Evolutionary conservation across 1,140 invertebrate genomes (phyloP).

Genomic region (Whitmania pigra): DNA sequence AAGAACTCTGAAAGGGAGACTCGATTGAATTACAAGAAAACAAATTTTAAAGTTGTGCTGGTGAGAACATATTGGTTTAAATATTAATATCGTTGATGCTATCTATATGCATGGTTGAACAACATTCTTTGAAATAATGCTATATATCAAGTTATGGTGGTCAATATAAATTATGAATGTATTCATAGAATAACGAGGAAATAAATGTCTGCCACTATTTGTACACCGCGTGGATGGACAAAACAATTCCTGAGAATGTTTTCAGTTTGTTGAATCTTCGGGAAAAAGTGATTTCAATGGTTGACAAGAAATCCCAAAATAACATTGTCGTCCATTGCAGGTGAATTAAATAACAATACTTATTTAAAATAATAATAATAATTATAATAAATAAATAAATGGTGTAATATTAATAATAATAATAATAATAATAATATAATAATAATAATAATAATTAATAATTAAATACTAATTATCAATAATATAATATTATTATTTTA

Average conservation of each 20-base stretch:
- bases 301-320: neutral
- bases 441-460: neutral
- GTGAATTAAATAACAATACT: no score
- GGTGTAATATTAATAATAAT: no score
- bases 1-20: no score
- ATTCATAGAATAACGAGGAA: neutral
- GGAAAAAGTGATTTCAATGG: neutral
- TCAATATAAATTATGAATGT: neutral
- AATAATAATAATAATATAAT: neutral
- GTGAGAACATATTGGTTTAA: no score
- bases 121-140: no score
- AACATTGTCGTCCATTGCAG: constrained; percentile 7
- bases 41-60: no score
- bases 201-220: neutral
- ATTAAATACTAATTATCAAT: neutral
- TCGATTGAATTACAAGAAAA: no score
- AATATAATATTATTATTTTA: neutral
- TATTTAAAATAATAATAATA: no score
- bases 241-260: neutral
- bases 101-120: no score
- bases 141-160: no score
- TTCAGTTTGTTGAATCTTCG: neutral
- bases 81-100: no score
- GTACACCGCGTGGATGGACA: neutral
- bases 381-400: no score